Base-by-base conservation (phyloP, 2,113 vertebrate species). In the Campylorhamphus procurvoides region DNA sequence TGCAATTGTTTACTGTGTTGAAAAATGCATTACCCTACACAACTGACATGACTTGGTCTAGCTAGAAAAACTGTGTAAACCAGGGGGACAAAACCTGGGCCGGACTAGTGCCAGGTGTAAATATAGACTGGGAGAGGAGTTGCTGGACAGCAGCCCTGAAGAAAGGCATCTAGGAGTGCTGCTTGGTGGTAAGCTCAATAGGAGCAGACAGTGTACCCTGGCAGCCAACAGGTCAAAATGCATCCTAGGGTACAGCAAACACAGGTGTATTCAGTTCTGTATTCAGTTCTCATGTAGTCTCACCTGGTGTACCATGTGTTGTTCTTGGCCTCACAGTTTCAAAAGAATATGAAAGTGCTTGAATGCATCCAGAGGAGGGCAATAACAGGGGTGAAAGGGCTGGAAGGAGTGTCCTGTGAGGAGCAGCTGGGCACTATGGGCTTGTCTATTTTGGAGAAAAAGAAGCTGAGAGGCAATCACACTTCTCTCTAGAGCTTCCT, bases 271-370 rank as follows among this genome's bases (percentile, higher is more conserved):
- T 39, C 0, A 0, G 15, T 3, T 0, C 3, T 59, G 9, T 39
- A 7, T 19, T 39, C 0, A 0, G 15, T 3, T 0, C 3, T 25
- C 11, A 15, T 39, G 11, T 6, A 1, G n/a, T 5, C 27, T 39
- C 31, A 58, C 16, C n/a, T 42, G 7, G 23, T 47, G 2, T 5
- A 7, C 20, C 66, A 11, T 2, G 1, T 17, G 33, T 17, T 18
- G 14, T 18, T 89, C 59, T 64, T 22, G 31, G 16, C 12, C 22
- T 40, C 71, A 40, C 14, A 15, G 14, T 76, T 53, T 35, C 15
- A 47, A 15, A 68, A 39, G 7, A 16, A 35, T 31, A n/a, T 37
- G 46, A 37, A 68, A 3, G 24, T 47, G 39, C 19, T 39, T 9
- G 14, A 80, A 50, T 22, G 12, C 0, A 1, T 44, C 39, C 19